phyloP scores from a whole-genome alignment of 2,888 invertebrate species.

The Scaptomyza parva region DNA sequence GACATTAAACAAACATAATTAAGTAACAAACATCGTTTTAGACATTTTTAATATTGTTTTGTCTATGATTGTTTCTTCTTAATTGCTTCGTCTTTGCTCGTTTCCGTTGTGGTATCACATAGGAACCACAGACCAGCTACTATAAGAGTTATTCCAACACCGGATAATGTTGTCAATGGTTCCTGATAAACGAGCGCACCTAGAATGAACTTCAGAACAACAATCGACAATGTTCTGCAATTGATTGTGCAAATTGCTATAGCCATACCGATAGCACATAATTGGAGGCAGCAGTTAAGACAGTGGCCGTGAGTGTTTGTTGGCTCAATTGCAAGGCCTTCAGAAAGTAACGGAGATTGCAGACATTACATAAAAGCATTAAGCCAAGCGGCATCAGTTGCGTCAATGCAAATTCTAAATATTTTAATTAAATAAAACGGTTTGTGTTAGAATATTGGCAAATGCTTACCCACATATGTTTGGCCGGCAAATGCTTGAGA shows the following conservation, averaged over 20 bases:
- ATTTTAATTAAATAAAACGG: background rate
- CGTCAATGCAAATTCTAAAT: slow-evolving; percentile 70
- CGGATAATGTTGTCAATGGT: slow-evolving; percentile 89
- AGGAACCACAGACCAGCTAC: slow-evolving; percentile 89
- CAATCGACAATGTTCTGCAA: background rate
- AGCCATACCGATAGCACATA: slow-evolving; percentile 86
- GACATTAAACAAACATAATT: slow-evolving; percentile 67
- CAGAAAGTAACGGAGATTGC: slow-evolving; percentile 87
- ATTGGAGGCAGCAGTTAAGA: slow-evolving; percentile 87
- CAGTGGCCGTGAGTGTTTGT: slow-evolving; percentile 87
- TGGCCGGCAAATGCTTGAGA: background rate
- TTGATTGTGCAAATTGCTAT: background rate
- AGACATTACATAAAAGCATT: slow-evolving; percentile 87
- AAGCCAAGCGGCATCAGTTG: slow-evolving; percentile 84
- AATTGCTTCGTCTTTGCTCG: background rate
- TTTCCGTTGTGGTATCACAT: slow-evolving; percentile 74
- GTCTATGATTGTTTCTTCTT: slow-evolving; percentile 29
- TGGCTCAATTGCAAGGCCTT: slow-evolving; percentile 86
- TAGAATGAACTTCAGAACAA: slow-evolving; percentile 87
- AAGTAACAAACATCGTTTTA: slow-evolving; percentile 34
- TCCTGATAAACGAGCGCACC: slow-evolving; percentile 90
- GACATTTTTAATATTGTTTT: background rate
- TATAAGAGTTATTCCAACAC: slow-evolving; percentile 89
- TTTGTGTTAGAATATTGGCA: background rate
- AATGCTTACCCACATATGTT: slow-evolving; percentile 32